Percentiles rank a stretch among this genome's conserved stretches.
phyloP scores from a whole-genome alignment of 2,113 vertebrate genomes.

The Bostrychus sinensis region DNA sequence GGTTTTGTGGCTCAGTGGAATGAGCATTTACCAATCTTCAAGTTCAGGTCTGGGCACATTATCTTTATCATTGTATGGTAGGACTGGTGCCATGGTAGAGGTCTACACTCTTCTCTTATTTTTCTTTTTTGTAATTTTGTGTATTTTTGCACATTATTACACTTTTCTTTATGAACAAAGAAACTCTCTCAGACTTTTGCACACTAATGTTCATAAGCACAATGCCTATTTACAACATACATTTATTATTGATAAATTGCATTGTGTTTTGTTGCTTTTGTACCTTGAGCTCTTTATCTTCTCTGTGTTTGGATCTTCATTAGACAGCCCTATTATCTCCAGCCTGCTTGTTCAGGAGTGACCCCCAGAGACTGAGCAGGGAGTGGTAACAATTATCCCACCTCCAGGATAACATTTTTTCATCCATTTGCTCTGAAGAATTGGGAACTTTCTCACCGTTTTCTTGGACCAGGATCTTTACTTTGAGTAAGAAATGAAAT shows the following conservation, averaged over 20 bases:
- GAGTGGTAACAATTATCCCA: constrained; percentile 50
- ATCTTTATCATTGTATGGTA: no score
- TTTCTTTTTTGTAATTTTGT: no score
- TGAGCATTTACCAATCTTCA: no score
- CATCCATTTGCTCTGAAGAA: constrained; percentile 48
- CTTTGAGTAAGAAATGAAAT: constrained; percentile 21
- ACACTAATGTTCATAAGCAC: no score
- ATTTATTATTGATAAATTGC: constrained; percentile 8
- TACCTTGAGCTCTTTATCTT: constrained; percentile 5
- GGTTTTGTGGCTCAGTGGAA: no score
- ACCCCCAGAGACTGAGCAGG: constrained; percentile 41
- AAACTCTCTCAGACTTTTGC: no score
- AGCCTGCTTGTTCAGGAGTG: constrained; percentile 42
- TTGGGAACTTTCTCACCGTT: constrained; percentile 4
- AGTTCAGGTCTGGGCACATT: no score
- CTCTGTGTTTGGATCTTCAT: constrained; percentile 34
- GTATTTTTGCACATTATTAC: no score
- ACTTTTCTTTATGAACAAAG: no score
- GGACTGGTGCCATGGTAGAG: no score
- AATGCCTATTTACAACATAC: no score
- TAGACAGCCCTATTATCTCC: constrained; percentile 60
- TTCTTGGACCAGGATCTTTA: constrained; percentile 29
- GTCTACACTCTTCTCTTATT: no score
- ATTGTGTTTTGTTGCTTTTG: constrained; percentile 13
- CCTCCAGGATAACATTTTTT: constrained; percentile 44